These are phyloP conservation scores for Apis cerana DNA, from an alignment of 1,140 invertebrate genomes.

Conservation along the genomic window DNA sequence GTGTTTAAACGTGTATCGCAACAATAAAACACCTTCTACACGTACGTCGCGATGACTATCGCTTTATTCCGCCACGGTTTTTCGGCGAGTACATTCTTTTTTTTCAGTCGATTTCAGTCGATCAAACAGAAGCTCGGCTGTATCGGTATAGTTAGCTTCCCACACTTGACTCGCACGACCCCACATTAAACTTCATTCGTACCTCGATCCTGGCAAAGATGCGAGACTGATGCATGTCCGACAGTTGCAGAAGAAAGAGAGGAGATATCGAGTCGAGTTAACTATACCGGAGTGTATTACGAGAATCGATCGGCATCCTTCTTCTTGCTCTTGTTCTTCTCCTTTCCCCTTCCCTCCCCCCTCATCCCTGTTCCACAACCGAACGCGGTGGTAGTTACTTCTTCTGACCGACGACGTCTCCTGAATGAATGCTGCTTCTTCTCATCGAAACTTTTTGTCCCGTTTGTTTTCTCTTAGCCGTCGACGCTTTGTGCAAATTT, in stretches of 20 bases:
- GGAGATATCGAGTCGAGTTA: slow-evolving; percentile 23
- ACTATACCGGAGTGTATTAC: slow-evolving; percentile 65
- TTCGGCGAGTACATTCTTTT: slow-evolving; percentile 27
- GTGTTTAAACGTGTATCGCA: too few relatives aligned
- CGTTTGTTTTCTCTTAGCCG: slow-evolving; percentile 20
- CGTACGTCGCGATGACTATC: slow-evolving; percentile 28
- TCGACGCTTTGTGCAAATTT: slow-evolving; percentile 52
- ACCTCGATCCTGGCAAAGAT: slow-evolving; percentile 43
- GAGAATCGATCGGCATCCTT: slow-evolving; percentile 67
- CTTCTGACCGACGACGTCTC: slow-evolving; percentile 44
- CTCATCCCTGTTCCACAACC: slow-evolving; percentile 18
- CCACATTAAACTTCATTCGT: slow-evolving; percentile 68
- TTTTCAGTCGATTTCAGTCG: slow-evolving; percentile 3
- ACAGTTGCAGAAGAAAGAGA: slow-evolving; percentile 53
- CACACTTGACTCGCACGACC: slow-evolving; percentile 71
- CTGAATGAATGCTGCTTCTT: slow-evolving; percentile 51
- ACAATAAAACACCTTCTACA: neutral
- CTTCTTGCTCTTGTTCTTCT: slow-evolving; percentile 49
- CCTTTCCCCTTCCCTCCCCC: neutral
- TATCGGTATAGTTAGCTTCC: slow-evolving; percentile 52
- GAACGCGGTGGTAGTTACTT: slow-evolving; percentile 31
- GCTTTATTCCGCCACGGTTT: slow-evolving; percentile 46
- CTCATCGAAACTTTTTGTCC: slow-evolving; percentile 46
- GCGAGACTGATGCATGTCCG: slow-evolving; percentile 71
- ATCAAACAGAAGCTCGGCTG: slow-evolving; percentile 21